Conservation (phyloP, 2,888 invertebrate species). For the Sylvicola cinctus region DNA sequence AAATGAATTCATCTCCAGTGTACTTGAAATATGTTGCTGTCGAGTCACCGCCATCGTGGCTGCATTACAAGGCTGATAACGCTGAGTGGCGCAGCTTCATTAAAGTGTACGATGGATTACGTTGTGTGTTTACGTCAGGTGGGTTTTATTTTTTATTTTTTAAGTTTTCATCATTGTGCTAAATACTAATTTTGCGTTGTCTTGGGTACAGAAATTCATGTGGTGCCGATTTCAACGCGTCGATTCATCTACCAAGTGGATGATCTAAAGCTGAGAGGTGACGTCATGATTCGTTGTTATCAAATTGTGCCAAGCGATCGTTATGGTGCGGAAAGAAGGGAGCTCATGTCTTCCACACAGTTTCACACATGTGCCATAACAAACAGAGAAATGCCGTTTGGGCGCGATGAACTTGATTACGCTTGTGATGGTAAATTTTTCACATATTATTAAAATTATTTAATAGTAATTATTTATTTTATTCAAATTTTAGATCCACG, state of each 20-base stretch:
- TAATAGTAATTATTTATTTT: background rate
- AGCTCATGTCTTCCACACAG: conserved; percentile 70
- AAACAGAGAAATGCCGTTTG: conserved; percentile 65
- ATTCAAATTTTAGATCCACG: conserved; percentile 10
- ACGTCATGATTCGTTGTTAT: conserved; percentile 81
- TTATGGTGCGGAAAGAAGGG: conserved; percentile 25
- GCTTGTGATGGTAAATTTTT: conserved; percentile 49
- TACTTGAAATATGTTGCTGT: conserved; percentile 73
- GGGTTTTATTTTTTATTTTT: conserved; percentile 10
- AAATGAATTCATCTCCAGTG: conserved; percentile 70
- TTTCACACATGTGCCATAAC: conserved; percentile 89
- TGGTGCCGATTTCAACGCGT: conserved; percentile 18
- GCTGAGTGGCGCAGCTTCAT: conserved; percentile 54
- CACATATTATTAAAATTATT: background rate
- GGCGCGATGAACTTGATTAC: conserved; percentile 68
- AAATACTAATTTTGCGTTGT: background rate
- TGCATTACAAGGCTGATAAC: conserved; percentile 23
- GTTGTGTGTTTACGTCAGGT: conserved; percentile 75
- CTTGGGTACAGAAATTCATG: conserved; percentile 13
- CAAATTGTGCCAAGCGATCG: conserved; percentile 31
- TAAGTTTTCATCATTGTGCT: background rate
- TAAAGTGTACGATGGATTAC: conserved; percentile 79
- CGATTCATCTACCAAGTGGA: conserved; percentile 49
- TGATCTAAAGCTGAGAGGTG: conserved; percentile 42
- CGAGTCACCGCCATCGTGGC: conserved; percentile 64